These are phyloP conservation scores for Typhlichthys subterraneus DNA, from an alignment of 2,797 vertebrate species.

Conservation along the genomic window DNA sequence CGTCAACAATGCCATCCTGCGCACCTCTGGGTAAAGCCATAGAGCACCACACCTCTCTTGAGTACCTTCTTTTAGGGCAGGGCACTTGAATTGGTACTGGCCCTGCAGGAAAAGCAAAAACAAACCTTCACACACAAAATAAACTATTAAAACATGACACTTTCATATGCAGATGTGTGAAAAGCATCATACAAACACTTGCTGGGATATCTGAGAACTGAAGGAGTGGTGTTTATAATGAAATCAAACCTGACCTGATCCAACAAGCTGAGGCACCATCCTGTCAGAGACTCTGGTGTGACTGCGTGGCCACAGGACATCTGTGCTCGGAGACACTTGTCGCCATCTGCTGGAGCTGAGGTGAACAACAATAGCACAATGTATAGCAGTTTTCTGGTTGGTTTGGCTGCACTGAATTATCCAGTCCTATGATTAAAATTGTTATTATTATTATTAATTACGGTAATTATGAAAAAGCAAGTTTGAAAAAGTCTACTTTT, in stretches of 20 bases:
- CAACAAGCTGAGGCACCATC: constrained; percentile 72
- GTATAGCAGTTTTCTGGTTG: no score
- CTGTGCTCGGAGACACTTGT: constrained; percentile 48
- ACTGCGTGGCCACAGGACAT: constrained; percentile 78
- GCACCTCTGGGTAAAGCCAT: constrained; percentile 72
- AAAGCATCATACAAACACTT: no score
- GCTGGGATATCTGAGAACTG: neutral
- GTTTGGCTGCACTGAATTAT: no score
- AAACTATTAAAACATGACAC: no score
- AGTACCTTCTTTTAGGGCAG: constrained; percentile 49
- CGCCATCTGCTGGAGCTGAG: constrained; percentile 67
- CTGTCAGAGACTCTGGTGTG: constrained; percentile 70
- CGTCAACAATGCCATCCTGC: constrained; percentile 67
- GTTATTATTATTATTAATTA: no score
- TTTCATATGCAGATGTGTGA: no score
- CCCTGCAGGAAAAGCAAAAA: constrained; percentile 48
- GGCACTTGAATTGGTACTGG: constrained; percentile 68
- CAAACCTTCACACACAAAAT: no score
- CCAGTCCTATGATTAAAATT: no score
- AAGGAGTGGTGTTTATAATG: no score
- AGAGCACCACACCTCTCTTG: constrained; percentile 23
- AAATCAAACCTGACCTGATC: constrained; percentile 58
- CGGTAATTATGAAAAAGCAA: no score
- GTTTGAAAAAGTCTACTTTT: no score
- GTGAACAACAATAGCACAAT: neutral